A percentile compares a stretch with the other conserved stretches of the same genome.
Evolutionary conservation across 1,140 invertebrate species (phyloP).

Genomic region (Drosophila santomea): DNA sequence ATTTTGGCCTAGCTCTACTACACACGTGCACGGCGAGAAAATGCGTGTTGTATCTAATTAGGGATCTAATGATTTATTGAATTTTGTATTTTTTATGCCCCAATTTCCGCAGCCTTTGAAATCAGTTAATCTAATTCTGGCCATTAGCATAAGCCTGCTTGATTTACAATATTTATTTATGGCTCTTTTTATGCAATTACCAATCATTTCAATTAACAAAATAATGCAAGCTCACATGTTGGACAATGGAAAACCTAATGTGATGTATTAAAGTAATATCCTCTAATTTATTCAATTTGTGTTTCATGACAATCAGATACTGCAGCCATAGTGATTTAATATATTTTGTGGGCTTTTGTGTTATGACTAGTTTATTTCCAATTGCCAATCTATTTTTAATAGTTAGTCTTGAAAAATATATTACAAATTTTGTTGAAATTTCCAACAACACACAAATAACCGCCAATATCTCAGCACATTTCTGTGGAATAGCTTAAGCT

Average conservation of each 20-base stretch:
- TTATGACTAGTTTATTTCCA: too few relatives aligned
- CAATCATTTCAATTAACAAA: not conserved
- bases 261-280: not conserved
- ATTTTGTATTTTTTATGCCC: not conserved
- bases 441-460: too few relatives aligned
- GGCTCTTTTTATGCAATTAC: not conserved
- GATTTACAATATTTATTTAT: slow-evolving; percentile 5
- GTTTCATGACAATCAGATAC: not conserved
- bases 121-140: not conserved
- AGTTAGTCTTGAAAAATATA: too few relatives aligned
- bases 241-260: not conserved
- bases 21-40: slow-evolving; percentile 18
- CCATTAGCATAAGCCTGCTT: not conserved
- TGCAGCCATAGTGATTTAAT: too few relatives aligned
- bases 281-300: not conserved
- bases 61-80: not conserved
- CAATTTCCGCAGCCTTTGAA: not conserved
- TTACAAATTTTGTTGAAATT: too few relatives aligned
- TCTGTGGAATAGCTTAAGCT: not conserved
- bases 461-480: too few relatives aligned
- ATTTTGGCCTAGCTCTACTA: slow-evolving; percentile 29
- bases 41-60: not conserved
- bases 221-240: not conserved
- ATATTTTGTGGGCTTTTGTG: too few relatives aligned
- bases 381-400: too few relatives aligned